phyloP scores from a whole-genome alignment of 2,888 invertebrate species.

The Pristionchus arcanus region DNA sequence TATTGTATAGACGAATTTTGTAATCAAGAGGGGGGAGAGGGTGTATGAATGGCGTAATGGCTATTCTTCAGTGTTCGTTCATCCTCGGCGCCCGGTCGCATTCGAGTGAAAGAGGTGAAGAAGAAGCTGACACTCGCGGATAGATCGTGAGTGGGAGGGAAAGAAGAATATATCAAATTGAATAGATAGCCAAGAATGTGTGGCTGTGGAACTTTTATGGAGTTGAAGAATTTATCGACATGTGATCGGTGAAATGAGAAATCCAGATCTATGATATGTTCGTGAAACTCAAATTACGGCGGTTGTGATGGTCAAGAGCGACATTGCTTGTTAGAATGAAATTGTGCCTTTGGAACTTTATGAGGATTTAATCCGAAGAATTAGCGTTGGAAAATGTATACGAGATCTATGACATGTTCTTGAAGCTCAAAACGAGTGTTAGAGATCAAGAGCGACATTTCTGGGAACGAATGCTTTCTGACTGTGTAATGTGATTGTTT shows the following conservation, averaged over 20 bases:
- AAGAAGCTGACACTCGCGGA: constrained; percentile 41
- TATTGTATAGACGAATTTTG: background rate
- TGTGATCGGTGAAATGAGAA: background rate
- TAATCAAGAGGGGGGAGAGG: background rate
- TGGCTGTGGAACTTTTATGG: background rate
- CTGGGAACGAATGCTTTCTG: no score
- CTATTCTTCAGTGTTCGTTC: background rate
- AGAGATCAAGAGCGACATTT: no score
- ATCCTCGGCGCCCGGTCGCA: constrained; percentile 29
- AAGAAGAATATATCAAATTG: background rate
- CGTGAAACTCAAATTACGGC: no score
- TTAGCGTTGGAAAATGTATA: no score
- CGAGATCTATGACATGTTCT: background rate
- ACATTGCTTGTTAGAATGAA: no score
- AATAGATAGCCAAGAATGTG: no score
- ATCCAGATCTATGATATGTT: background rate
- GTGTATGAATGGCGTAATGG: background rate
- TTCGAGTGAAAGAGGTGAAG: background rate
- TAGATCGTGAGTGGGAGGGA: constrained; percentile 23
- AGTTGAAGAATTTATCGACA: background rate
- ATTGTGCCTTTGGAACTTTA: no score
- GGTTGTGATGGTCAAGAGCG: no score
- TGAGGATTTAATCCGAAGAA: no score
- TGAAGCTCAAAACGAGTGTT: no score
- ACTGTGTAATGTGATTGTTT: no score